Conservation (phyloP, 2,113 vertebrate species). For the Oxyura jamaicensis region DNA sequence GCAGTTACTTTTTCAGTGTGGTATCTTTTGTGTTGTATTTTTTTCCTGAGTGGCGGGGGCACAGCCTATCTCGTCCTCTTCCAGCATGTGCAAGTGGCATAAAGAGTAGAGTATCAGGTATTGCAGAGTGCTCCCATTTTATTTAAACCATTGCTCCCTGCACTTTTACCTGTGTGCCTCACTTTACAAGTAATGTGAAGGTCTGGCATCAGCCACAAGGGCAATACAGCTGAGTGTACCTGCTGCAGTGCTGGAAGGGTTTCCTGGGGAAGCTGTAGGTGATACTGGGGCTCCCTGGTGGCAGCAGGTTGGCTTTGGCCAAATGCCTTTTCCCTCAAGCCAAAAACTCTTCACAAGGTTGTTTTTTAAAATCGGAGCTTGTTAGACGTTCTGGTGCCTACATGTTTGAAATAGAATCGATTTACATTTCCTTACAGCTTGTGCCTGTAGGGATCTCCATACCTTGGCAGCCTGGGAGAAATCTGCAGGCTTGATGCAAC, state of each 20-base stretch:
- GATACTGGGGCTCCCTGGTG: not conserved
- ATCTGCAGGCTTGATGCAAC: not conserved
- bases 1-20: not conserved
- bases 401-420: not conserved
- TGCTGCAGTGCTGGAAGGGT: fast-evolving
- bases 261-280: not conserved
- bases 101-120: not conserved
- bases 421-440: not conserved
- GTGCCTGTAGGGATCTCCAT: not conserved
- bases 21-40: not conserved
- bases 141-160: not conserved
- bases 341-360: not conserved
- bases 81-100: not conserved
- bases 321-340: not conserved
- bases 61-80: not conserved
- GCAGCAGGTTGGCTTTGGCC: not conserved
- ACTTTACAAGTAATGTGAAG: not conserved
- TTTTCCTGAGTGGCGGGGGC: not conserved
- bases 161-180: not conserved
- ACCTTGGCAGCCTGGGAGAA: not conserved
- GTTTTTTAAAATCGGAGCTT: not conserved
- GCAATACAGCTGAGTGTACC: fast-evolving
- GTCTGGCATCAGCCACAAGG: not conserved
- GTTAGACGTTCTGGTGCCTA: not conserved
- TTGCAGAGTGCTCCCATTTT: not conserved